Conservation (phyloP, 2,888 invertebrate genomes). For the Dolomedes plantarius region DNA sequence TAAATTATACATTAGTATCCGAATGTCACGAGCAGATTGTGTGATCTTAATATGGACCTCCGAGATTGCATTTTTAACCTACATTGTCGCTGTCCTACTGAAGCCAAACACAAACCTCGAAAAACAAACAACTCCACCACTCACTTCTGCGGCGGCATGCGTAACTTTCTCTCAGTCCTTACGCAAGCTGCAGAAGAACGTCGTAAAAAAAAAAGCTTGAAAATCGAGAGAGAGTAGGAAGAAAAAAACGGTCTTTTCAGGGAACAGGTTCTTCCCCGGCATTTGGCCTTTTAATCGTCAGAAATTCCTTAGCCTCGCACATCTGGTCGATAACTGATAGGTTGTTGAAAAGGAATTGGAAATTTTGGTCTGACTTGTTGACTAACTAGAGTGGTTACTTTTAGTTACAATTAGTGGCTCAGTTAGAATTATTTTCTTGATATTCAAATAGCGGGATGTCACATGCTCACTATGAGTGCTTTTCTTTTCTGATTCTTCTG, state of each 20-base stretch:
- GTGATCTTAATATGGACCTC: neutral
- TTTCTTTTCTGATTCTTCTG: no score
- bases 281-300: slow-evolving; percentile 16
- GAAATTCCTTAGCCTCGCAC: neutral
- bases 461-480: no score
- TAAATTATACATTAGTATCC: no score
- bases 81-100: neutral
- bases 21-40: no score
- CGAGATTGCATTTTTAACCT: neutral
- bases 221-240: neutral
- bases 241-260: neutral
- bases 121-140: neutral
- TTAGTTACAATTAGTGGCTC: no score
- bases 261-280: neutral
- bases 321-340: slow-evolving; percentile 16
- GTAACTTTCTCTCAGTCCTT: neutral
- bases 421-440: no score
- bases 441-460: no score
- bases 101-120: neutral
- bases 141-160: neutral
- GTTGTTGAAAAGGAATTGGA: slow-evolving; percentile 7
- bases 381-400: neutral
- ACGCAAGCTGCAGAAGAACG: neutral
- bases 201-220: neutral
- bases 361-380: neutral